These are phyloP conservation scores for Nyctibius grandis DNA, from an alignment of 2,797 vertebrate species.

Conservation along the genomic window DNA sequence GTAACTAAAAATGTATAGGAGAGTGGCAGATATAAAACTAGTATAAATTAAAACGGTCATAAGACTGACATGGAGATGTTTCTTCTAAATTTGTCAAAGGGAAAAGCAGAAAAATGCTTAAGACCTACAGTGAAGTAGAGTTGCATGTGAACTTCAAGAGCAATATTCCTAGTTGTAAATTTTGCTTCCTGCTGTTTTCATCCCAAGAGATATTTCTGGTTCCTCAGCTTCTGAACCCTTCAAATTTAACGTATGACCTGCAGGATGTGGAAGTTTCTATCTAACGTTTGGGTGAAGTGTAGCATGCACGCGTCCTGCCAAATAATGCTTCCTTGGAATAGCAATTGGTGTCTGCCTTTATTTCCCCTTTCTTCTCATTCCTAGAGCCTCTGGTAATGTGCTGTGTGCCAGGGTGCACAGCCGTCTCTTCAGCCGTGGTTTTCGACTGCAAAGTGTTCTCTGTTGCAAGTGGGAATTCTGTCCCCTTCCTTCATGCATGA, in stretches of 20 bases:
- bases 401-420: not conserved
- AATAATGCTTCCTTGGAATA: not conserved
- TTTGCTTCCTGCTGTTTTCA: not conserved
- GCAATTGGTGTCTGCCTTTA: not conserved
- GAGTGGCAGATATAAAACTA: not conserved
- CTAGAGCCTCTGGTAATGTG: not conserved
- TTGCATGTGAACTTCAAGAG: not conserved
- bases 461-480: not conserved
- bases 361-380: not conserved
- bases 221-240: not conserved
- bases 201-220: not conserved
- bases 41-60: conserved; percentile 24
- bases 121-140: not conserved
- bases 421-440: not conserved
- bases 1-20: conserved; percentile 2
- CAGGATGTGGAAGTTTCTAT: not conserved
- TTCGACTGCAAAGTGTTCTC: not conserved
- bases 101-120: not conserved
- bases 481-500: not conserved
- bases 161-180: not conserved
- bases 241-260: not conserved
- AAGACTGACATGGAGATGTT: not conserved
- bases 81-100: not conserved
- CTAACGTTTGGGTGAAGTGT: not conserved
- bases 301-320: not conserved